These are phyloP conservation scores for Drosophila navojoa DNA, from an alignment of 1,140 invertebrate species.

Conservation along the genomic window DNA sequence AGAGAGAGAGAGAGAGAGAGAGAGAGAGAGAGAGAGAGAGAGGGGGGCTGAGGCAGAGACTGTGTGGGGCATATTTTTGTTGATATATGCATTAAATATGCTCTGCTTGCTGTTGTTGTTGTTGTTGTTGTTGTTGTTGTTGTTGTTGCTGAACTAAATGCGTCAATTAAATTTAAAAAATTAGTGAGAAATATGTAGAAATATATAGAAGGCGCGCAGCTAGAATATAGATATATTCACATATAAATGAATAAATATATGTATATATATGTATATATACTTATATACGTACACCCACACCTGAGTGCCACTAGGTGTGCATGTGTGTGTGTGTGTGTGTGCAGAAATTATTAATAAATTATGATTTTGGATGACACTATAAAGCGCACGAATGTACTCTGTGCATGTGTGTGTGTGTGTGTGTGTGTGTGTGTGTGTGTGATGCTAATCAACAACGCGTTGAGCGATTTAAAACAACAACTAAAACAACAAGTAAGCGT, in stretches of 20 bases:
- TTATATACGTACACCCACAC: constrained; percentile 39
- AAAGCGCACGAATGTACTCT: constrained; percentile 43
- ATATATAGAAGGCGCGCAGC: constrained; percentile 31
- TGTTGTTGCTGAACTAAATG: constrained; percentile 64
- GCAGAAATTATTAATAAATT: constrained; percentile 74
- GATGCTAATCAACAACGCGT: constrained; percentile 48
- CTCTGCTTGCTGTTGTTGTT: constrained; percentile 27
- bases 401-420: constrained; percentile 1
- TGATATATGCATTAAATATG: constrained; percentile 64
- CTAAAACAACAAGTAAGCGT: neutral
- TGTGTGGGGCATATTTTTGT: constrained; percentile 33
- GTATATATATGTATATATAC: constrained; percentile 3
- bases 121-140: constrained; percentile 38
- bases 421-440: constrained; percentile 8
- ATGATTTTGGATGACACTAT: constrained; percentile 67
- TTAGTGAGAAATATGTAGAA: constrained; percentile 13
- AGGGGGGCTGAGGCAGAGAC: neutral
- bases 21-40: neutral
- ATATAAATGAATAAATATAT: constrained; percentile 2
- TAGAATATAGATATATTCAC: constrained; percentile 19
- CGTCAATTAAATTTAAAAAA: constrained; percentile 67
- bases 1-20: too few relatives aligned
- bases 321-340: too few relatives aligned
- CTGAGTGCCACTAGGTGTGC: constrained; percentile 16
- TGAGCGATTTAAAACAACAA: constrained; percentile 57